These are phyloP conservation scores for Phylloscopus trochiloides DNA, from an alignment of 2,113 vertebrate genomes.

Conservation along the genomic window DNA sequence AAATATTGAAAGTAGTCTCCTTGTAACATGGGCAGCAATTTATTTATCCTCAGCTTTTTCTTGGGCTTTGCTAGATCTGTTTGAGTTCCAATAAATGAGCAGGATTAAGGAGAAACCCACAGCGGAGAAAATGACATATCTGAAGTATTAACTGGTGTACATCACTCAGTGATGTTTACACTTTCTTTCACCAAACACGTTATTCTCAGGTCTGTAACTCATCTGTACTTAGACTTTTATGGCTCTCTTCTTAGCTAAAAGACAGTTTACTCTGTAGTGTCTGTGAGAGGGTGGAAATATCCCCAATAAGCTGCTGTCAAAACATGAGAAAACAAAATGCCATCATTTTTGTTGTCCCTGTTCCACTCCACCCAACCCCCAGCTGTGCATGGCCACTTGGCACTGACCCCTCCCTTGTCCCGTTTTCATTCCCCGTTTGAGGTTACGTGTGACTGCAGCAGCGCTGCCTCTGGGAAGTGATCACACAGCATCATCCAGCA, in stretches of 20 bases:
- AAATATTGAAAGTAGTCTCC: background rate
- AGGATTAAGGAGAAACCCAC: constrained; percentile 22
- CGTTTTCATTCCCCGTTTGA: constrained; percentile 65
- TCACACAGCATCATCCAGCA: constrained; percentile 12
- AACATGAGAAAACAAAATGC: constrained; percentile 81
- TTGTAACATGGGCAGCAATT: background rate
- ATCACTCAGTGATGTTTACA: constrained; percentile 68
- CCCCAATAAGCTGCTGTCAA: constrained; percentile 55
- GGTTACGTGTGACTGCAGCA: constrained; percentile 1
- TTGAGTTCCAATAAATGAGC: background rate
- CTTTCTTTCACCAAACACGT: constrained; percentile 68
- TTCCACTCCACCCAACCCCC: constrained; percentile 73
- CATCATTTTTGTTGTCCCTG: constrained; percentile 71
- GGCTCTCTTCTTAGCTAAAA: constrained; percentile 43
- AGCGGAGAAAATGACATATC: background rate
- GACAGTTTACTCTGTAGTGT: background rate
- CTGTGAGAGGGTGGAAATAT: background rate
- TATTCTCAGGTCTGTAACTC: constrained; percentile 82
- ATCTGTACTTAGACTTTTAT: constrained; percentile 76
- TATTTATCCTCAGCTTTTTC: constrained; percentile 56
- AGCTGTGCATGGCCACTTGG: constrained; percentile 74
- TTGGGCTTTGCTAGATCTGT: constrained; percentile 50
- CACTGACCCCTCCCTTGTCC: constrained; percentile 72
- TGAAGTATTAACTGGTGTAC: constrained; percentile 36
- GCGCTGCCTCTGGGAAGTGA: background rate